A percentile compares a stretch with the other conserved stretches of the same genome.
Conservation (phyloP, 2,797 vertebrate species). For the Emydoidea blandingii region DNA sequence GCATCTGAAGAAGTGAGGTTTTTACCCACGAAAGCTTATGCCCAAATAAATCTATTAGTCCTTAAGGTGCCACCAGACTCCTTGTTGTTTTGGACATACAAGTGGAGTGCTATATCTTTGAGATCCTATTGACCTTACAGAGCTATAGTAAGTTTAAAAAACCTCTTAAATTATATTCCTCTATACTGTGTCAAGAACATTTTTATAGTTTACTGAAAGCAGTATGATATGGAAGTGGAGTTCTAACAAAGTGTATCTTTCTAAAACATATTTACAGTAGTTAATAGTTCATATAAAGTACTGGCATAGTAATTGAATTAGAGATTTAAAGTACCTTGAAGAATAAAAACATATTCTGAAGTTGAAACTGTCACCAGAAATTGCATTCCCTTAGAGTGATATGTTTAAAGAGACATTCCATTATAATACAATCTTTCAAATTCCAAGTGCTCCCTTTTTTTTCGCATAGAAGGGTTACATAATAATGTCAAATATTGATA, state of each 20-base stretch:
- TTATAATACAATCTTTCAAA: conserved; percentile 19
- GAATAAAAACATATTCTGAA: conserved; percentile 28
- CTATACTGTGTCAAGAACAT: background rate
- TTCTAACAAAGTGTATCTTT: background rate
- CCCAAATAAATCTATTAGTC: too few relatives aligned
- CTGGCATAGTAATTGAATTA: conserved; percentile 26
- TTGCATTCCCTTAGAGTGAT: conserved; percentile 28
- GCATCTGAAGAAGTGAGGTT: too few relatives aligned
- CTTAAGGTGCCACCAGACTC: too few relatives aligned
- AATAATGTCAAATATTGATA: background rate
- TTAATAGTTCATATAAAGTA: conserved; percentile 35
- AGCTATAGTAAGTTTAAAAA: background rate
- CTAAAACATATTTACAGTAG: conserved; percentile 39
- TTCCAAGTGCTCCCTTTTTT: background rate
- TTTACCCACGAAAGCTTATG: too few relatives aligned
- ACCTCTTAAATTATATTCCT: background rate
- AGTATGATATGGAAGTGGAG: background rate
- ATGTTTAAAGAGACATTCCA: conserved; percentile 12
- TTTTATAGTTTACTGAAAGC: background rate
- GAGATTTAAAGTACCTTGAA: conserved; percentile 48
- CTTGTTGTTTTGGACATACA: background rate
- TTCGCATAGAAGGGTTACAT: background rate
- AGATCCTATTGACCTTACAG: background rate
- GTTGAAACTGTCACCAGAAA: conserved; percentile 33
- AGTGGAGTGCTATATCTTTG: conserved; percentile 8